These are phyloP conservation scores for Cavia aperea DNA, from an alignment of 2,113 vertebrate genomes.

Conservation along the genomic window DNA sequence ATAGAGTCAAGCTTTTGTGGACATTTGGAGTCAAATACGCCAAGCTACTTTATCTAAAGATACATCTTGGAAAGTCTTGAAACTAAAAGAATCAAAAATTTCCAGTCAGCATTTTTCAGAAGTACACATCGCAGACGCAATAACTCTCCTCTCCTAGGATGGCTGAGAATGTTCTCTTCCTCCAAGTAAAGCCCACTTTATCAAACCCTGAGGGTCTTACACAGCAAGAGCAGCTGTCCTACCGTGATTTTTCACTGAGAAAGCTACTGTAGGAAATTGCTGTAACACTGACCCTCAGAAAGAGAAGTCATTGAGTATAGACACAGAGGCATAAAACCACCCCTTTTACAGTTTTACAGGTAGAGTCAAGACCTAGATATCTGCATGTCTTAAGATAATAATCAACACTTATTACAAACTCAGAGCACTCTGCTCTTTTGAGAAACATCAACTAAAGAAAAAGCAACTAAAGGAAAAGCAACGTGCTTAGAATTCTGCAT, in stretches of 20 bases:
- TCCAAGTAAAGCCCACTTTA: constrained; percentile 55
- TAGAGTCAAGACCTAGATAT: constrained; percentile 8
- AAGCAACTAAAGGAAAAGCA: not conserved
- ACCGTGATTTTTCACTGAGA: constrained; percentile 56
- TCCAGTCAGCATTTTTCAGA: constrained; percentile 47
- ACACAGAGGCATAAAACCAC: constrained; percentile 44
- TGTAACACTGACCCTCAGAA: constrained; percentile 4
- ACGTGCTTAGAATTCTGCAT: constrained; percentile 18
- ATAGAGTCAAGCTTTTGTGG: not conserved
- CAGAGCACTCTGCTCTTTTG: constrained; percentile 4
- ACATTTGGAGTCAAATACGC: not conserved
- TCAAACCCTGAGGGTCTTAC: constrained; percentile 56
- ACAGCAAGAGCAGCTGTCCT: constrained; percentile 17
- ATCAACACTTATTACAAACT: constrained; percentile 19
- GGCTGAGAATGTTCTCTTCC: constrained; percentile 18
- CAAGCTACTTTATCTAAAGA: constrained; percentile 25
- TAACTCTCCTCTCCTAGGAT: constrained; percentile 34
- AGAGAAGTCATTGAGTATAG: constrained; percentile 26
- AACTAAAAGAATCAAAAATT: constrained; percentile 37
- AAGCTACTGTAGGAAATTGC: constrained; percentile 50
- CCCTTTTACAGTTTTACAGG: not conserved
- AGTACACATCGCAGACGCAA: not conserved
- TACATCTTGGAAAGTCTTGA: constrained; percentile 31
- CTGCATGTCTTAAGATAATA: constrained; percentile 34
- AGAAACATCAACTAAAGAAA: constrained; percentile 36